Evolutionary conservation across 2,888 invertebrate species (phyloP).

Genomic region (Metopia argyrocephala): DNA sequence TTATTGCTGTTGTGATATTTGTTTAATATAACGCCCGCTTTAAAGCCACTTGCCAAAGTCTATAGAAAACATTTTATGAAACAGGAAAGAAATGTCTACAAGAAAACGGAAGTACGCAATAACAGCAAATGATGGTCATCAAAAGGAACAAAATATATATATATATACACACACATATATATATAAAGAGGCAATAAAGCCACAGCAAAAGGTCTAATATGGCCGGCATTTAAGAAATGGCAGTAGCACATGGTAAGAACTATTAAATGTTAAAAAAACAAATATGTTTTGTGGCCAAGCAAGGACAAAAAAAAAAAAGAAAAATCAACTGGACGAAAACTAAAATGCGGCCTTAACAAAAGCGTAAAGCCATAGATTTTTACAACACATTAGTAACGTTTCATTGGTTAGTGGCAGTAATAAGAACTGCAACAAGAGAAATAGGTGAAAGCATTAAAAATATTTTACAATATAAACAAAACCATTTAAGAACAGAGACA

Average conservation of each 20-base stretch:
- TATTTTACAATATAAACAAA: not conserved
- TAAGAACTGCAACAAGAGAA: not conserved
- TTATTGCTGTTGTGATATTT: constrained; percentile 43
- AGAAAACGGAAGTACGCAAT: constrained; percentile 62
- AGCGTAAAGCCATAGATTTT: constrained; percentile 62
- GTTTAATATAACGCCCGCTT: constrained; percentile 10
- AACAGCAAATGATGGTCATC: constrained; percentile 47
- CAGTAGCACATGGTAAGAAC: constrained; percentile 24
- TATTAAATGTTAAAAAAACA: constrained; percentile 23
- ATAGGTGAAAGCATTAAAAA: not conserved
- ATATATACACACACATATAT: constrained; percentile 16
- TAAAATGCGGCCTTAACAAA: constrained; percentile 42
- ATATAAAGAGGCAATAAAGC: constrained; percentile 1
- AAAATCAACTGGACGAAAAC: not conserved
- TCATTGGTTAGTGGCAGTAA: constrained; percentile 50
- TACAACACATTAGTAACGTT: constrained; percentile 63
- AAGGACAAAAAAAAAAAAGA: not conserved
- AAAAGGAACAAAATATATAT: constrained; percentile 40
- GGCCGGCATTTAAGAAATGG: not conserved
- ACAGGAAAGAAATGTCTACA: constrained; percentile 52
- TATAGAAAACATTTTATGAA: not conserved
- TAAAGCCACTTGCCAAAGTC: constrained; percentile 28
- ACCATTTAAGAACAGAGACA: constrained; percentile 6
- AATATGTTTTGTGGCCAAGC: not conserved
- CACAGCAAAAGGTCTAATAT: constrained; percentile 8